phyloP scores from a whole-genome alignment of 2,113 vertebrate genomes.

The Oryzias woworae region DNA sequence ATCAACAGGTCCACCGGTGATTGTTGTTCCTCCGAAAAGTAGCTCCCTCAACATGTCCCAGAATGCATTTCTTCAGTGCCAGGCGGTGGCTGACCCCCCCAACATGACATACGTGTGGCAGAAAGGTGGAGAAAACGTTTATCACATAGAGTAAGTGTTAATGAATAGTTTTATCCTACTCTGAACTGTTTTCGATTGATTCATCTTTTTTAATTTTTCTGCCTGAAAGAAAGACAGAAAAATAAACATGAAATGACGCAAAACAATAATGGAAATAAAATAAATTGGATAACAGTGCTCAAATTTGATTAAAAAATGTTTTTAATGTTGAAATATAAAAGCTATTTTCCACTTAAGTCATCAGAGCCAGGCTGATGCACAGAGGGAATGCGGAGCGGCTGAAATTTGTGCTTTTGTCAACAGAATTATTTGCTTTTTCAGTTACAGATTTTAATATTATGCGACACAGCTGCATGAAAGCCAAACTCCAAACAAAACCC shows the following conservation, averaged over 20 bases:
- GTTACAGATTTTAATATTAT: background rate
- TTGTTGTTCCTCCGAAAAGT: slow-evolving; percentile 84
- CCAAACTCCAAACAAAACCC: background rate
- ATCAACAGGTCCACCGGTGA: slow-evolving; percentile 84
- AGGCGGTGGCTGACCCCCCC: slow-evolving; percentile 87
- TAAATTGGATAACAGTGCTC: background rate
- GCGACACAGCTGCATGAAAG: slow-evolving; percentile 5
- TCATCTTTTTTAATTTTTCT: background rate
- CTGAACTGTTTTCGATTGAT: background rate
- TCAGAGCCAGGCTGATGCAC: background rate
- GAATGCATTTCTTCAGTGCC: slow-evolving; percentile 85
- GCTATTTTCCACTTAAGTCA: background rate
- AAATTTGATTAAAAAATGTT: background rate
- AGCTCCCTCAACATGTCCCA: slow-evolving; percentile 86
- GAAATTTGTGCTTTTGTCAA: background rate
- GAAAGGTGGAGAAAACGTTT: slow-evolving; percentile 82
- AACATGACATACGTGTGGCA: slow-evolving; percentile 97
- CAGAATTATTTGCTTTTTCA: background rate
- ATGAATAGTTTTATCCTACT: background rate
- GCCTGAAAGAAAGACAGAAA: background rate
- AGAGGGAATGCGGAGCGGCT: background rate
- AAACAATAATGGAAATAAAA: background rate
- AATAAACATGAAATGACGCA: background rate
- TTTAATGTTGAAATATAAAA: too few relatives aligned
- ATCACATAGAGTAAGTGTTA: slow-evolving; percentile 83